Evolutionary conservation across 92 coral and sea anemone species (phyloP), one percentile per base, ranked within the genome.

Genomic region (Porites evermanni): DNA sequence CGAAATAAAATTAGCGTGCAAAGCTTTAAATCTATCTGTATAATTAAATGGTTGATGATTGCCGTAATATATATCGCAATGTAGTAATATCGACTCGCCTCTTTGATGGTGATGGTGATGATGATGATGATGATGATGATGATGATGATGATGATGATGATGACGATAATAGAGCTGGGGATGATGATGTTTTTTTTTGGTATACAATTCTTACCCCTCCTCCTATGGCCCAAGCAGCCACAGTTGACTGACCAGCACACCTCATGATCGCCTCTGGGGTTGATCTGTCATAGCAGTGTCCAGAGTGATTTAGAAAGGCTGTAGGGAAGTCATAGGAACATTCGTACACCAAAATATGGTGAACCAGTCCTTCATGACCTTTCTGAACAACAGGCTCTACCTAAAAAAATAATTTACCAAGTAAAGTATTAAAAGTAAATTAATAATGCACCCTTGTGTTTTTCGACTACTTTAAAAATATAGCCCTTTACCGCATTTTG

Each of bases 141-240:
- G 38, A 29, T 29, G 38, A 29, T 29, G 38, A 29, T 29, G 38
- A 29, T 29, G 0, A 29, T 29, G 2, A 38, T 4, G 6, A 38
- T 38, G 4, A 38, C 2, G 2, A 29, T 2, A 2, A 2, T 3
- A 38, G 47, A 4, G 47, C 6, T 38, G 47, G 47, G 5, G 47
- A 4, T 38, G 47, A 38, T 38, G 47, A 38, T 38, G 47, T 38
- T 4, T 38, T 10, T 69, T 12, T 20, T n/a, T 26, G 29, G 16
- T 47, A 69, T 12, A 63, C 54, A 2, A 0, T 67, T 63, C 90
- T 75, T 64, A 90, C 90, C 82, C 71, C 77, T 14, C 90, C 90
- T 38, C 93, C 93, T 20, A 90, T 86, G 1, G 75, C 88, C 91
- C 93, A 90, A 10, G 88, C 90, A 16, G 88, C 87, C 23, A 90